Evolutionary conservation across 2,888 invertebrate genomes (phyloP), one percentile per base, ranked within the genome.

Genomic region (Epirrhoe alternata): DNA sequence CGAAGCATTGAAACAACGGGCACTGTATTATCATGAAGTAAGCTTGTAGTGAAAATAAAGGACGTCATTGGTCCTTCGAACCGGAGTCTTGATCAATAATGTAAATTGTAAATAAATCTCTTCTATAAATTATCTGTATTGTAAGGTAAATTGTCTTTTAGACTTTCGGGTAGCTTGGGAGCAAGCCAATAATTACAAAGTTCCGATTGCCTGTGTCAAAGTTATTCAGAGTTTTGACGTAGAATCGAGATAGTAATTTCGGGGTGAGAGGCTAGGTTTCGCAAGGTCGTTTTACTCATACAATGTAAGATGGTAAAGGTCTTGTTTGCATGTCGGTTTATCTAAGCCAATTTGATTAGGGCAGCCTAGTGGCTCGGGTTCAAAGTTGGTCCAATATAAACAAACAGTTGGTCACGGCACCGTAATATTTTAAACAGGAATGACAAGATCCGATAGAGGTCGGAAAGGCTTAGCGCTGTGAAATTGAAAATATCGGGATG

Each of bases 401-500:
- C 49, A 58, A 51, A 52, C 51, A 59, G 30, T 59, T 59, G 60
- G 55, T 45, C 60, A 16, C 55, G 35, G 10, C 38, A 66, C 66
- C 56, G 58, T 54, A 59, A 66, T 59, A 64, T 64, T 66, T 66
- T 47, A 57, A 68, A 56, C 49, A 42, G 38, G 52, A 69, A 61
- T 63, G 64, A 61, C 69, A 68, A 65, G 65, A 61, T 60, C 64
- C 61, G 58, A 65, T 57, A 52, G 55, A 51, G 60, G 60, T 49
- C 65, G 69, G 60, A 60, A 69, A 60, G 69, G 68, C 58, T 61
- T 62, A 65, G 66, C 66, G 66, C 66, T 69, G 66, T 71, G 69
- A 70, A 73, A 73, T 73, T 71, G 71, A 70, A 73, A 73, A 73
- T 73, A 73, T 69, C 66, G 68, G 60, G 61, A 68, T 50, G 55